Percentiles rank a stretch among this genome's conserved stretches.
These are phyloP conservation scores for Epinephelus lanceolatus DNA, from an alignment of 2,113 vertebrate genomes.

Conservation along the genomic window DNA sequence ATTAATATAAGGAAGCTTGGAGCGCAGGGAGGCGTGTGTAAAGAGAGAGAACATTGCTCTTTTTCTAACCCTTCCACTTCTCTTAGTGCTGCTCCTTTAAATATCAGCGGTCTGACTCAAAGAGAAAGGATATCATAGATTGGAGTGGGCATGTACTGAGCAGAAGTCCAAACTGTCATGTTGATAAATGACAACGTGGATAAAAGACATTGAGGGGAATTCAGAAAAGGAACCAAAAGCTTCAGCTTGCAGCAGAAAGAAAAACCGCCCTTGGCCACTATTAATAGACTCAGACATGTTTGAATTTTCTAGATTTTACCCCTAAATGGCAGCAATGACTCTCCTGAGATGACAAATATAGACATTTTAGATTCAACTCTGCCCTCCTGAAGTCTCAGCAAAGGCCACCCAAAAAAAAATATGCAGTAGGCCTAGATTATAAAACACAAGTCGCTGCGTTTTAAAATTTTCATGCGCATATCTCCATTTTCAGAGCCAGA, in stretches of 20 bases:
- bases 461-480: background rate
- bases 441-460: background rate
- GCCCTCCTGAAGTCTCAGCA: constrained; percentile 8
- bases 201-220: constrained; percentile 41
- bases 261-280: background rate
- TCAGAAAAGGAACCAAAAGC: constrained; percentile 9
- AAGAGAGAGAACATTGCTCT: background rate
- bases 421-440: background rate
- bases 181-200: constrained; percentile 56
- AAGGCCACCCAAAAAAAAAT: background rate
- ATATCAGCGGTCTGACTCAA: constrained; percentile 44
- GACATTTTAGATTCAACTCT: constrained; percentile 16
- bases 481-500: constrained; percentile 3
- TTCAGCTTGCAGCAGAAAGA: constrained; percentile 41
- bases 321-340: constrained; percentile 39
- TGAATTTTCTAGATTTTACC: constrained; percentile 44
- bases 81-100: constrained; percentile 13
- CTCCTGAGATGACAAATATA: constrained; percentile 20
- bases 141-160: constrained; percentile 43
- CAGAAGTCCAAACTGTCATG: constrained; percentile 57
- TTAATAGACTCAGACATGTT: constrained; percentile 48
- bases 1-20: background rate
- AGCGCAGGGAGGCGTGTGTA: background rate
- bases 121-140: constrained; percentile 53
- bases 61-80: background rate